These are phyloP conservation scores for Melangyna quadrimaculata DNA, from an alignment of 2,888 invertebrate species.

Conservation along the genomic window DNA sequence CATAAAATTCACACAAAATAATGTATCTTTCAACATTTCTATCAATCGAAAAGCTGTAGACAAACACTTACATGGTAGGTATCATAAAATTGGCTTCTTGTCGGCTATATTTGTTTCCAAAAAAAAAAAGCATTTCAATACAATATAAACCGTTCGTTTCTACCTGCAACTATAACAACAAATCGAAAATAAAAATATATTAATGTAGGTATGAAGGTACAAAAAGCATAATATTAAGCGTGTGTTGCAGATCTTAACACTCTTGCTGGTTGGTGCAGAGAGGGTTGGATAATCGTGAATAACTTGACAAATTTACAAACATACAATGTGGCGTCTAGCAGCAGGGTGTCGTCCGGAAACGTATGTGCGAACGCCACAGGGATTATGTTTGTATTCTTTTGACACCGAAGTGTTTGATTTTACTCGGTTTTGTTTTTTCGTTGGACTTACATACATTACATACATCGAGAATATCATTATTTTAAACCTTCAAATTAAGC, in stretches of 20 bases:
- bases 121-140: neutral
- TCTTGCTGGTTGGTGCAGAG: conserved; percentile 18
- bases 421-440: conserved; percentile 30
- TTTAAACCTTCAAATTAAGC: neutral
- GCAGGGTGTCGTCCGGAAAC: conserved; percentile 61
- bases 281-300: conserved; percentile 43
- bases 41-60: neutral
- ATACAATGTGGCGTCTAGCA: conserved; percentile 60
- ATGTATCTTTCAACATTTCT: neutral
- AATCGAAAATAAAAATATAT: neutral
- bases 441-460: neutral
- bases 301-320: conserved; percentile 39
- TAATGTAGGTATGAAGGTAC: too few relatives aligned
- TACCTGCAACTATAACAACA: neutral
- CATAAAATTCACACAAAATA: neutral
- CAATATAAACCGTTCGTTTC: neutral
- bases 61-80: neutral
- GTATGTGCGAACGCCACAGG: conserved; percentile 70
- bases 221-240: neutral
- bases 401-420: conserved; percentile 67
- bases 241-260: neutral
- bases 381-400: conserved; percentile 63
- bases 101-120: neutral
- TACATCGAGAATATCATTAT: neutral
- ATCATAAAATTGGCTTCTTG: neutral